Percentiles rank a stretch among this genome's conserved stretches.
Conservation (phyloP, 2,113 vertebrate genomes). For the Panthera leo region DNA sequence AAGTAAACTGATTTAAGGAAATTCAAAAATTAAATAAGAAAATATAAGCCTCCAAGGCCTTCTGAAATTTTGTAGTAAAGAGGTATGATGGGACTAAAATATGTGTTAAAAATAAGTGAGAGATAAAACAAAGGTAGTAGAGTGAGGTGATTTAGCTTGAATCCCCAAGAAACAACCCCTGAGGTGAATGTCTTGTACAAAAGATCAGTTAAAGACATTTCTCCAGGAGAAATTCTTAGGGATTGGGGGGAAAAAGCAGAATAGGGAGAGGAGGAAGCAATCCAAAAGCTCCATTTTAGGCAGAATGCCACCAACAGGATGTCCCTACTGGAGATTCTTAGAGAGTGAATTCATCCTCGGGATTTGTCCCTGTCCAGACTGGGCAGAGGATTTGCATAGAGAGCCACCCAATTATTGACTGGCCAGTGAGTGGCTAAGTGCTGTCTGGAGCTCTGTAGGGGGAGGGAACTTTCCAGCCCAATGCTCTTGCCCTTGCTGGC, state of each 20-base stretch:
- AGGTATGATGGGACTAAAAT: background rate
- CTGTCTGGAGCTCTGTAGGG: no score
- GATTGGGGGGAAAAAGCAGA: background rate
- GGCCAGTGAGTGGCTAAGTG: accelerated
- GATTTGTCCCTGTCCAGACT: no score
- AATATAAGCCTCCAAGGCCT: background rate
- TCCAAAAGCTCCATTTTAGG: background rate
- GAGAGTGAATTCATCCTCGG: background rate
- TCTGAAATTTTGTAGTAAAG: background rate
- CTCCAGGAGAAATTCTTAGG: background rate
- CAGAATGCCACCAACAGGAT: background rate
- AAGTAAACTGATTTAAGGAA: background rate
- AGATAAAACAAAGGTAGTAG: background rate
- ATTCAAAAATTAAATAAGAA: background rate
- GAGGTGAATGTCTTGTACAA: background rate
- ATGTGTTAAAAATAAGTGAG: background rate
- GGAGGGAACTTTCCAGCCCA: background rate
- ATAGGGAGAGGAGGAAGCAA: background rate
- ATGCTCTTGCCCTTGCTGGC: background rate
- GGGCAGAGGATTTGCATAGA: background rate
- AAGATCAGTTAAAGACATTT: background rate
- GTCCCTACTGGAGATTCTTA: background rate
- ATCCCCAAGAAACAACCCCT: background rate
- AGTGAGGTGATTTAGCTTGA: background rate
- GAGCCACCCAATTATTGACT: background rate